A percentile compares a stretch with the other conserved stretches of the same genome.
These are phyloP conservation scores for Cotesia glomerata DNA, from an alignment of 1,140 invertebrate species.

Conservation along the genomic window DNA sequence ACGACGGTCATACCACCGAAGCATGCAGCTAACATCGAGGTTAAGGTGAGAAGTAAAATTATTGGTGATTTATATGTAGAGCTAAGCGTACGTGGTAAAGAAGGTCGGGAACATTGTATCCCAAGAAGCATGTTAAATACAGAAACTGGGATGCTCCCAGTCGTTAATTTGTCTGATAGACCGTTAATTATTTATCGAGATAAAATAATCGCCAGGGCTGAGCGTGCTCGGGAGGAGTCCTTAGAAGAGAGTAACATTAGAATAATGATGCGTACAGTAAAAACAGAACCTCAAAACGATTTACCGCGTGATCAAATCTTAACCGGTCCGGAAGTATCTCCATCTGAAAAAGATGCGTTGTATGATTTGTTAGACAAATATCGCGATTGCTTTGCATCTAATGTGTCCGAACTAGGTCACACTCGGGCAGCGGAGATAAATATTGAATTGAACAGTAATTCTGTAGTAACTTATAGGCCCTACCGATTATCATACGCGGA, in stretches of 20 bases:
- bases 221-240: conserved; percentile 5
- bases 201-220: conserved; percentile 18
- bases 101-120: conserved; percentile 19
- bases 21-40: conserved; percentile 28
- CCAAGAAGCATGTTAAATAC: conserved; percentile 27
- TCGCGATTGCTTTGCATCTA: conserved; percentile 36
- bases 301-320: conserved; percentile 20
- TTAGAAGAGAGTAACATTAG: conserved; percentile 5
- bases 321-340: background rate
- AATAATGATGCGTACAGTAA: background rate
- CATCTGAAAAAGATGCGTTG: conserved; percentile 2
- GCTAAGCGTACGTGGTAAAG: conserved; percentile 29
- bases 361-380: conserved; percentile 27
- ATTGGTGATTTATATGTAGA: conserved; percentile 28
- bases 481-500: conserved; percentile 32
- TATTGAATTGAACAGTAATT: conserved; percentile 43
- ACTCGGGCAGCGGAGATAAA: conserved; percentile 38
- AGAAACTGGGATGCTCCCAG: conserved; percentile 2
- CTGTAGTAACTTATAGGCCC: conserved; percentile 46
- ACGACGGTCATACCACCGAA: conserved; percentile 23
- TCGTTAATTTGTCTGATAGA: conserved; percentile 28
- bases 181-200: conserved; percentile 8
- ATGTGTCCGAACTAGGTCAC: conserved; percentile 26
- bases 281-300: background rate
- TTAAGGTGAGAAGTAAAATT: conserved; percentile 22